A percentile compares a stretch with the other conserved stretches of the same genome.
Conservation (phyloP, 2,888 invertebrate species). For the Harpalus rufipes region DNA sequence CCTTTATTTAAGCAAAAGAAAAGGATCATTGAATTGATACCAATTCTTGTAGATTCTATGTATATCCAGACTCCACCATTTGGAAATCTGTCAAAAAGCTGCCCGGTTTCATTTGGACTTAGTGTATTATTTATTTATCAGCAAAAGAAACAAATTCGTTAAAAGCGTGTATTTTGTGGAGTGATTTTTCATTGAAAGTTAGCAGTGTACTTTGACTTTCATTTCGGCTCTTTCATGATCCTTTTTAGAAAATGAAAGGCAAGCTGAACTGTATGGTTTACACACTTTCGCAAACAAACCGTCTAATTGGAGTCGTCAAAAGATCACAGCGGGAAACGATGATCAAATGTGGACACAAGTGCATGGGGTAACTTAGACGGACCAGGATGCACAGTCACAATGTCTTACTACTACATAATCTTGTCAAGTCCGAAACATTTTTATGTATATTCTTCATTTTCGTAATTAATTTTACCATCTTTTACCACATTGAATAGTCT, state of each 20-base stretch:
- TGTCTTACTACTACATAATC: background rate
- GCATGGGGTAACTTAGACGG: constrained; percentile 33
- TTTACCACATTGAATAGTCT: too few species aligned
- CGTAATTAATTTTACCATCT: too few species aligned
- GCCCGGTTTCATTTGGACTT: background rate
- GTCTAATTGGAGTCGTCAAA: constrained; percentile 59
- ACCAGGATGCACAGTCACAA: background rate
- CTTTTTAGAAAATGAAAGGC: constrained; percentile 55
- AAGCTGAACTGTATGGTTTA: constrained; percentile 30
- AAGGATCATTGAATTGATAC: too few species aligned
- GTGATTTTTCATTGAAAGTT: constrained; percentile 34
- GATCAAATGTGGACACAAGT: constrained; percentile 57
- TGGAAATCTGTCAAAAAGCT: background rate
- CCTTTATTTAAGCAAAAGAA: too few species aligned
- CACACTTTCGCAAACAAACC: constrained; percentile 44
- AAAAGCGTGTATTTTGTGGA: constrained; percentile 17
- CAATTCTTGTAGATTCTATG: too few species aligned
- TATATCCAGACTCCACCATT: background rate
- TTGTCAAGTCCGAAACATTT: background rate
- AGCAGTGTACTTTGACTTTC: constrained; percentile 43
- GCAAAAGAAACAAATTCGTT: constrained; percentile 18
- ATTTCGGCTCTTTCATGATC: constrained; percentile 46
- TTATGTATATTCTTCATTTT: too few species aligned
- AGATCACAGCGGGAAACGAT: constrained; percentile 32
- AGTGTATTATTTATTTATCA: constrained; percentile 19